phyloP scores from a whole-genome alignment of 1,140 invertebrate species.

The Lasioglossum baleicum region DNA sequence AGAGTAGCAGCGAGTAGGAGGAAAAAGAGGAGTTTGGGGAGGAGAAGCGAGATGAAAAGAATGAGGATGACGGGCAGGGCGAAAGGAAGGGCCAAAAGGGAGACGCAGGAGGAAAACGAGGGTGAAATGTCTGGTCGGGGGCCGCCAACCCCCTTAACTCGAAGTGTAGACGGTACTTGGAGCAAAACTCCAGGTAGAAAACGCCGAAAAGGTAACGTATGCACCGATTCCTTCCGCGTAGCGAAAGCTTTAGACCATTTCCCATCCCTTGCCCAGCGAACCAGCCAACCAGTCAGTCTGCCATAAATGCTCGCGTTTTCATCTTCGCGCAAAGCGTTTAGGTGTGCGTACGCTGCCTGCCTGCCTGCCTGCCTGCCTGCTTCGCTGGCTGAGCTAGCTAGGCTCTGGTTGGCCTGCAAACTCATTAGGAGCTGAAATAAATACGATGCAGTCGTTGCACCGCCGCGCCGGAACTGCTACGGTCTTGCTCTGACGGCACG shows the following conservation, averaged over 20 bases:
- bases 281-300: constrained; percentile 26
- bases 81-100: neutral
- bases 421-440: constrained; percentile 70
- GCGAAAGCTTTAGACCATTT: constrained; percentile 59
- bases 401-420: constrained; percentile 50
- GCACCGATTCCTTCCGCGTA: constrained; percentile 58
- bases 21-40: neutral
- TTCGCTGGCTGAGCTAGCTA: neutral
- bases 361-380: constrained; percentile 30
- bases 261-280: constrained; percentile 32
- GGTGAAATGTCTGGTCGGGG: constrained; percentile 44
- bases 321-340: constrained; percentile 49
- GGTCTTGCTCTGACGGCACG: neutral
- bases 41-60: neutral
- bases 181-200: constrained; percentile 40
- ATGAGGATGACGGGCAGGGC: neutral
- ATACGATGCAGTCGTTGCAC: constrained; percentile 58
- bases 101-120: constrained; percentile 5
- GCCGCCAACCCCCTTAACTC: constrained; percentile 60
- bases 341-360: constrained; percentile 42
- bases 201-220: constrained; percentile 57
- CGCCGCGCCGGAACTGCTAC: neutral
- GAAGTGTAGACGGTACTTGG: constrained; percentile 53
- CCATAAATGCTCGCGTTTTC: constrained; percentile 46
- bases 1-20: neutral